A percentile compares a stretch with the other conserved stretches of the same genome.
phyloP scores from a whole-genome alignment of 2,888 invertebrate genomes.

The Rosalia funebris region DNA sequence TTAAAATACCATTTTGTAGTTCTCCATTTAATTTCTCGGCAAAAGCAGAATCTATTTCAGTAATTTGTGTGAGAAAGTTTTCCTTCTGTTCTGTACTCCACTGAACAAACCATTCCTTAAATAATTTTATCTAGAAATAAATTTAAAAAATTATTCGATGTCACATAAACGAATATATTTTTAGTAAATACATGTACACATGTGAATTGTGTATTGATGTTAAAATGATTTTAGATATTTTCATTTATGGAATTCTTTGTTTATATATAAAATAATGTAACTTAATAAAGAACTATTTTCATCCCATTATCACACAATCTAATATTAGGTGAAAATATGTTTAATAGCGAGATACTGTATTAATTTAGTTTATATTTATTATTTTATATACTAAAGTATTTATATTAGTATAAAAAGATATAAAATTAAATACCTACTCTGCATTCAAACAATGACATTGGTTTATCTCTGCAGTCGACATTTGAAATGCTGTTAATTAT shows the following conservation, averaged over 20 bases:
- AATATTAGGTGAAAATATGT: too few relatives aligned
- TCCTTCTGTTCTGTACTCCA: slow-evolving; percentile 82
- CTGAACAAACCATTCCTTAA: slow-evolving; percentile 84
- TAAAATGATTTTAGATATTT: too few relatives aligned
- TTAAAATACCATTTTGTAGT: slow-evolving; percentile 59
- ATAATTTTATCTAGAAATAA: slow-evolving; percentile 75
- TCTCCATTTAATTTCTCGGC: slow-evolving; percentile 75
- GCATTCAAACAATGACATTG: slow-evolving; percentile 84
- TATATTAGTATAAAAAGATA: too few relatives aligned
- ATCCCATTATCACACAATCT: too few relatives aligned
- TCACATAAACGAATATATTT: slow-evolving; percentile 8
- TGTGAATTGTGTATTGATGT: too few relatives aligned
- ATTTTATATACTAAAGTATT: too few relatives aligned
- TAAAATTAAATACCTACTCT: slow-evolving; percentile 73
- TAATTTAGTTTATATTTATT: too few relatives aligned
- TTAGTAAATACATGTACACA: too few relatives aligned
- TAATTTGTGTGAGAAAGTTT: slow-evolving; percentile 74
- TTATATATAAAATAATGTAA: too few relatives aligned
- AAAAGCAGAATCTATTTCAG: slow-evolving; percentile 78
- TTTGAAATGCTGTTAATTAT: slow-evolving; percentile 75
- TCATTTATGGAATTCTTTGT: too few relatives aligned
- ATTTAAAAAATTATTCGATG: neutral
- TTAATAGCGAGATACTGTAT: too few relatives aligned
- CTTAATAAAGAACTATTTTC: too few relatives aligned
- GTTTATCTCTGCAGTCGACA: slow-evolving; percentile 77